Percentiles rank a stretch among this genome's conserved stretches.
Conservation (phyloP, 1,140 invertebrate genomes). For the Drosophila pseudoobscura region DNA sequence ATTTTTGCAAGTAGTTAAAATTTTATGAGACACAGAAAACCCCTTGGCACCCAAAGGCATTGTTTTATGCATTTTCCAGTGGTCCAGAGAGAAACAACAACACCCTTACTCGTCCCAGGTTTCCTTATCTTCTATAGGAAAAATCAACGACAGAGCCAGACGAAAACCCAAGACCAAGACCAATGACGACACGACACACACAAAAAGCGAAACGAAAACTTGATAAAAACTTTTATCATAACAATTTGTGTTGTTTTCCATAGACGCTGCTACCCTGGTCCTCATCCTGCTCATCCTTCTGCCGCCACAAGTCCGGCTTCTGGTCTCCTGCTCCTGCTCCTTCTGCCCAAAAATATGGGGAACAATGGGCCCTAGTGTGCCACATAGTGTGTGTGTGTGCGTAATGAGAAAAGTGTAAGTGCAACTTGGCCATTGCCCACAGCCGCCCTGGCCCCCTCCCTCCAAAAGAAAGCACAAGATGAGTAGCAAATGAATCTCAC, state of each 20-base stretch:
- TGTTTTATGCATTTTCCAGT: slow-evolving; percentile 65
- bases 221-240: slow-evolving; percentile 82
- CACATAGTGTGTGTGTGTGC: slow-evolving; percentile 23
- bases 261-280: slow-evolving; percentile 12
- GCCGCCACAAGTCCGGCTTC: too few relatives aligned
- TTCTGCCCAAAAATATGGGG: slow-evolving; percentile 17
- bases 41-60: slow-evolving; percentile 33
- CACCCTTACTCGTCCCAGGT: slow-evolving; percentile 3
- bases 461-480: background rate
- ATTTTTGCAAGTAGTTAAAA: slow-evolving; percentile 81
- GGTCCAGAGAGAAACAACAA: slow-evolving; percentile 2
- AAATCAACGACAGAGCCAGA: slow-evolving; percentile 49
- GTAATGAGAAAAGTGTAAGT: slow-evolving; percentile 78
- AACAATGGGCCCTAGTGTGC: slow-evolving; percentile 42
- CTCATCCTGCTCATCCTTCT: too few relatives aligned
- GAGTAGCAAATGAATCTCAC: slow-evolving; percentile 10
- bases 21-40: slow-evolving; percentile 66
- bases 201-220: slow-evolving; percentile 61
- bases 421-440: slow-evolving; percentile 44
- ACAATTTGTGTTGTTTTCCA: slow-evolving; percentile 79
- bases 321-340: background rate
- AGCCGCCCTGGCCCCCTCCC: slow-evolving; percentile 9
- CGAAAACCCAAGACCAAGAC: slow-evolving; percentile 26
- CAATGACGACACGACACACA: slow-evolving; percentile 54
- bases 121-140: slow-evolving; percentile 50